These are phyloP conservation scores for Ia io DNA, from an alignment of 2,113 vertebrate genomes.

Conservation along the genomic window DNA sequence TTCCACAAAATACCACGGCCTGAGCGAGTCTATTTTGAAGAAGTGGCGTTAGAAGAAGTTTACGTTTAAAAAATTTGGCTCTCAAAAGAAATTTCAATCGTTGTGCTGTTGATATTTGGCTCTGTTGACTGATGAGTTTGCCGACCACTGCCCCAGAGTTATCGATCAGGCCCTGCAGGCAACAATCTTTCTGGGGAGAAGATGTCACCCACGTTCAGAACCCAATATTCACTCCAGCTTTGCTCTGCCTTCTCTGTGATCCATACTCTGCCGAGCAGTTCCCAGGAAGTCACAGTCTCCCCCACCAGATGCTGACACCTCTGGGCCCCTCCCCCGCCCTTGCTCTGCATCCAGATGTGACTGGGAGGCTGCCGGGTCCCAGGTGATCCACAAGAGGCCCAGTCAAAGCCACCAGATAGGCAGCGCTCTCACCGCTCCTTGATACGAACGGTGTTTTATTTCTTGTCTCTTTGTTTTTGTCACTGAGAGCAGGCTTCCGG, in stretches of 20 bases:
- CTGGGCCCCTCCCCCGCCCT: constrained; percentile 56
- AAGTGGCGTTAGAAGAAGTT: too few species aligned
- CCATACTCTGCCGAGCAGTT: constrained; percentile 33
- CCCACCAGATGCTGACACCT: constrained; percentile 58
- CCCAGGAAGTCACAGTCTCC: constrained; percentile 70
- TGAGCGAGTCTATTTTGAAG: too few species aligned
- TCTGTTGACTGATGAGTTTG: too few species aligned
- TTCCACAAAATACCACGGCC: too few species aligned
- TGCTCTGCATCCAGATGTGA: constrained; percentile 77
- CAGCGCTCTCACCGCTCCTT: constrained; percentile 80
- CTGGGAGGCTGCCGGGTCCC: constrained; percentile 56
- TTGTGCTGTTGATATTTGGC: too few species aligned
- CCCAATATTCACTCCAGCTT: constrained; percentile 58
- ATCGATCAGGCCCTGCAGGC: constrained; percentile 50
- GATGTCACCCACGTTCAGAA: constrained; percentile 50
- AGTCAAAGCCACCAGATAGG: constrained; percentile 85
- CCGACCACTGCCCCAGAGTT: not conserved
- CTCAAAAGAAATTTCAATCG: too few species aligned
- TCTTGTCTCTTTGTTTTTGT: constrained; percentile 93
- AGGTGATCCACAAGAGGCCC: constrained; percentile 84
- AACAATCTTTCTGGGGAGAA: constrained; percentile 63
- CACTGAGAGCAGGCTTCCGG: constrained; percentile 98
- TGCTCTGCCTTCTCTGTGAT: constrained; percentile 56
- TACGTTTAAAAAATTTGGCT: too few species aligned
- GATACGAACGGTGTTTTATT: constrained; percentile 97